These are phyloP conservation scores for Thaumatotibia leucotreta DNA, from an alignment of 1,140 invertebrate species.

Conservation along the genomic window DNA sequence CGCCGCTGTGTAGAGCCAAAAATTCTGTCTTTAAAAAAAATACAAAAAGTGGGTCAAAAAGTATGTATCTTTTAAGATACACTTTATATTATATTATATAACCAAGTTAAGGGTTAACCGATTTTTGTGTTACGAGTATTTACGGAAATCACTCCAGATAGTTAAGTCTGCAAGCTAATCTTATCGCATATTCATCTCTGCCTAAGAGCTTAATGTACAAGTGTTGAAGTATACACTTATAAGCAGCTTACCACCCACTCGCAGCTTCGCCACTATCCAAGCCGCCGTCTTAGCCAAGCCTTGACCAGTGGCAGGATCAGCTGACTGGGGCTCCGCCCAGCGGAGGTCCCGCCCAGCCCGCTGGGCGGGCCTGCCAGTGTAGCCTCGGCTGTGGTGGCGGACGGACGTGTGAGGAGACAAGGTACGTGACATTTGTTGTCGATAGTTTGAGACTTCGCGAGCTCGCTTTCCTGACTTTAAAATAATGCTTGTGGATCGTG, in stretches of 20 bases:
- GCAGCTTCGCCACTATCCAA: neutral
- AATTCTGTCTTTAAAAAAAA: too few species aligned
- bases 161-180: too few species aligned
- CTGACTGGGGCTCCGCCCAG: conserved; percentile 64
- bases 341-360: conserved; percentile 48
- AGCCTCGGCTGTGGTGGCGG: conserved; percentile 11
- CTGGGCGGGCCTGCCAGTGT: conserved; percentile 50
- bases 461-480: too few species aligned
- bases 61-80: too few species aligned
- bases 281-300: conserved; percentile 26
- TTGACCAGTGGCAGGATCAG: conserved; percentile 47
- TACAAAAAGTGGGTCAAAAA: too few species aligned
- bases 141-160: too few species aligned
- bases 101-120: too few species aligned
- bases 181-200: neutral
- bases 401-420: neutral
- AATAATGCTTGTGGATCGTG: too few species aligned
- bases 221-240: neutral
- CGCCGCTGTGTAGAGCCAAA: too few species aligned
- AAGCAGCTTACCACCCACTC: conserved; percentile 40
- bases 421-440: neutral
- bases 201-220: neutral
- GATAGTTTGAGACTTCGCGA: neutral
- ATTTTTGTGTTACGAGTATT: too few species aligned
- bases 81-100: too few species aligned